Conservation (phyloP, 2,797 vertebrate genomes). For the Erethizon dorsatum region DNA sequence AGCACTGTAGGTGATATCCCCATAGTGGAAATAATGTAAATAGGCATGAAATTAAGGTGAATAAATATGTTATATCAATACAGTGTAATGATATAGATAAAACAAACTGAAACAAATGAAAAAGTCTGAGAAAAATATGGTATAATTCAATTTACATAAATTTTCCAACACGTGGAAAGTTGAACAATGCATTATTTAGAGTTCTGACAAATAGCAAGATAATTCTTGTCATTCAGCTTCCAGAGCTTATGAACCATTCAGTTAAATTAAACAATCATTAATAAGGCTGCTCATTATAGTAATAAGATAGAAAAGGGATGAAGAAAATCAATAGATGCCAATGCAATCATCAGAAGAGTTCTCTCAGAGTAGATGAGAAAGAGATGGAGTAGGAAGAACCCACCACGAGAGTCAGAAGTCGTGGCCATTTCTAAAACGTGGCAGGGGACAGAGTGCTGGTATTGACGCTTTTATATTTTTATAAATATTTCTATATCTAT, state of each 20-base stretch:
- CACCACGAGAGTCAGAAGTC: background rate
- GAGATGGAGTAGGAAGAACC: background rate
- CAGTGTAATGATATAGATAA: background rate
- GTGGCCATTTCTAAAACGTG: background rate
- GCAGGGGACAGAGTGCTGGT: background rate
- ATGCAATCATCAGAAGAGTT: background rate
- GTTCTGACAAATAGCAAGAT: background rate
- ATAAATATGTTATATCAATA: background rate
- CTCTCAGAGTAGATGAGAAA: background rate
- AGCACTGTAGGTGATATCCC: background rate
- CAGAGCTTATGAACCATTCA: background rate
- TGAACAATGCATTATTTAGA: background rate
- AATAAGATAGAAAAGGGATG: background rate
- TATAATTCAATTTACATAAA: background rate
- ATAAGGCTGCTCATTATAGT: background rate
- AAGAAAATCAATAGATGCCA: background rate
- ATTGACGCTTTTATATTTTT: background rate
- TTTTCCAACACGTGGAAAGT: constrained; percentile 2
- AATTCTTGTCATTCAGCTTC: background rate
- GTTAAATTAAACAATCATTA: background rate
- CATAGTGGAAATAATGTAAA: background rate
- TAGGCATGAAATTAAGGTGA: background rate
- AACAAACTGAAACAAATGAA: constrained; percentile 1
- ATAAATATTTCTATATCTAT: background rate
- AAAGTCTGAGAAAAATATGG: background rate